Conservation (phyloP, 2,888 invertebrate species). For the Caenorhabditis imperialis region DNA sequence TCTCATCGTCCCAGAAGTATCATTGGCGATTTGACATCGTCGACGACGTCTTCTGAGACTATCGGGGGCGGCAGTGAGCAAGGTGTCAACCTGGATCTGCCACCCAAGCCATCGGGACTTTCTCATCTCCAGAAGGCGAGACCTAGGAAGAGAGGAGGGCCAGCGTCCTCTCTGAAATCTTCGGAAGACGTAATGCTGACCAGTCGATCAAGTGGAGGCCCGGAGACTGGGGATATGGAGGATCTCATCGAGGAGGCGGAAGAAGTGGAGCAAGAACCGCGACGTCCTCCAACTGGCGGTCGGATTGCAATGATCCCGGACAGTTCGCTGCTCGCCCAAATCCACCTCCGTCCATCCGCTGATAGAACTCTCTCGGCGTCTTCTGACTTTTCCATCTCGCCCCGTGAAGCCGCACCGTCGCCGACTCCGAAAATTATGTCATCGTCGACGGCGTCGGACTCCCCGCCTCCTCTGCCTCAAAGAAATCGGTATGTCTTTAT, state of each 20-base stretch:
- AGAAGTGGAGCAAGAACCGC: slow-evolving; percentile 31
- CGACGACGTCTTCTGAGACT: slow-evolving; percentile 30
- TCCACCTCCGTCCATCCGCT: slow-evolving; percentile 52
- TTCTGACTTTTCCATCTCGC: slow-evolving; percentile 25
- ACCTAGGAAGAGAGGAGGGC: slow-evolving; percentile 42
- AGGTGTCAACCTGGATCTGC: slow-evolving; percentile 56
- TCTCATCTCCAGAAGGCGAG: slow-evolving; percentile 64
- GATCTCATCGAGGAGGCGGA: slow-evolving; percentile 36
- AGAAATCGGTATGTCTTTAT: slow-evolving; percentile 44
- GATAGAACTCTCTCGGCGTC: slow-evolving; percentile 38
- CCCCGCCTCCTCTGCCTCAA: slow-evolving; percentile 58
- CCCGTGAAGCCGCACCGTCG: slow-evolving; percentile 36
- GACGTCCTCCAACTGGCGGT: slow-evolving; percentile 3
- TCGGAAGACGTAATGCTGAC: slow-evolving; percentile 36
- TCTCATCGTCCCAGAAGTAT: slow-evolving; percentile 58
- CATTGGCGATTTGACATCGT: slow-evolving; percentile 53
- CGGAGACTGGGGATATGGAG: slow-evolving; percentile 29
- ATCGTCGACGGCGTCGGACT: slow-evolving; percentile 29
- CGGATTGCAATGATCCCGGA: slow-evolving; percentile 64
- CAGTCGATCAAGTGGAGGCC: slow-evolving; percentile 37
- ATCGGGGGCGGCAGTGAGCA: slow-evolving; percentile 29
- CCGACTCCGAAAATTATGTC: slow-evolving; percentile 19
- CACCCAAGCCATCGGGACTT: slow-evolving; percentile 62
- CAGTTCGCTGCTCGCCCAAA: slow-evolving; percentile 37
- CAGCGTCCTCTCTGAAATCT: slow-evolving; percentile 7